Evolutionary conservation across 2,113 vertebrate genomes (phyloP).

Genomic region (Lichenostomus cassidix): DNA sequence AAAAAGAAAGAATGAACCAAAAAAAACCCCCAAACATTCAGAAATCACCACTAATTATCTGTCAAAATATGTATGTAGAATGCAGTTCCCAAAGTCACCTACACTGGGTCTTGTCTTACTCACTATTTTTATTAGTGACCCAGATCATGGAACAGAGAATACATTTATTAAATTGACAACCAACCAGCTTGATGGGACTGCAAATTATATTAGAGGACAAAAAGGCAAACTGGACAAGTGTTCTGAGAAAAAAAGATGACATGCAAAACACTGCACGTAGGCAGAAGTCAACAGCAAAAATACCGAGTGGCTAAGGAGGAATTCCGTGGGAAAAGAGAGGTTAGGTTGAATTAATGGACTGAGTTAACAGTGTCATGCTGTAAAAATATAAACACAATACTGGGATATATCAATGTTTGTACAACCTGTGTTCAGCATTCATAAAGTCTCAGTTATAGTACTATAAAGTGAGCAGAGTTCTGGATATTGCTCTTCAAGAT

Average conservation of each 20-base stretch:
- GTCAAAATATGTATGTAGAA: not conserved
- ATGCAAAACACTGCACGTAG: not conserved
- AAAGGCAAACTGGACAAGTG: not conserved
- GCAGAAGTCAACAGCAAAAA: not conserved
- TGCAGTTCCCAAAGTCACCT: constrained; percentile 2
- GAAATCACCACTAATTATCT: not conserved
- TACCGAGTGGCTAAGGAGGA: not conserved
- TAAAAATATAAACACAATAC: not conserved
- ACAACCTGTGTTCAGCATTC: not conserved
- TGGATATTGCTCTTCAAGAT: not conserved
- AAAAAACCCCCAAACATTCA: not conserved
- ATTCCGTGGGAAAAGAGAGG: not conserved
- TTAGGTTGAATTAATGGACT: not conserved
- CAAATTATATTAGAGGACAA: not conserved
- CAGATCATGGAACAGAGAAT: not conserved
- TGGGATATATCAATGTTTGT: not conserved
- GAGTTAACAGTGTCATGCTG: not conserved
- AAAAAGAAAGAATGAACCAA: not conserved
- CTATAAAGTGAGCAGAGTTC: not conserved
- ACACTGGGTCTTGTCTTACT: not conserved
- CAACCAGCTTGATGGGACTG: not conserved
- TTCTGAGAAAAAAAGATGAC: not conserved
- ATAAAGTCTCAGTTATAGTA: not conserved
- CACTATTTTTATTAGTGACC: not conserved
- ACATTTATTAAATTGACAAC: constrained; percentile 6